phyloP scores from a whole-genome alignment of 2,888 invertebrate species.

The Aricia artaxerxes region DNA sequence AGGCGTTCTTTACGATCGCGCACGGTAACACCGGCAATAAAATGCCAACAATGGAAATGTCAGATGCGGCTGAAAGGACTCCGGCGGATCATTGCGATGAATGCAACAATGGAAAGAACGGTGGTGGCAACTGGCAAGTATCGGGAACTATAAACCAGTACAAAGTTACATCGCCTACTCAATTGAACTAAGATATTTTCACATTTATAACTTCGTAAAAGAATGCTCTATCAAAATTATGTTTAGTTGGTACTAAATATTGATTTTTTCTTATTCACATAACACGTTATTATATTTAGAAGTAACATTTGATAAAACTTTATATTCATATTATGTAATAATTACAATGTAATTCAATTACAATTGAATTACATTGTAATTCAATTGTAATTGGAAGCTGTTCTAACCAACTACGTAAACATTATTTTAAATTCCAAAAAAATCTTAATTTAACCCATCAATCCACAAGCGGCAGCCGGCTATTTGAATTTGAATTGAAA shows the following conservation, averaged over 20 bases:
- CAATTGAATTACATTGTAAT: too few relatives aligned
- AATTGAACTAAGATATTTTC: conserved; percentile 29
- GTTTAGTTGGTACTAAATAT: not conserved
- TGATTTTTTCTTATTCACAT: not conserved
- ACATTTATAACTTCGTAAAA: conserved; percentile 40
- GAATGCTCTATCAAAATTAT: conserved; percentile 10
- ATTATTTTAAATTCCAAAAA: too few relatives aligned
- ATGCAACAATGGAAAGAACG: conserved; percentile 76
- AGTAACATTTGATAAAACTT: too few relatives aligned
- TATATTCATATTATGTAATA: too few relatives aligned
- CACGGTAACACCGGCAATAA: conserved; percentile 79
- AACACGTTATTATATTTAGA: not conserved
- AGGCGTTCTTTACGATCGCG: conserved; percentile 73
- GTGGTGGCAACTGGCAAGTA: conserved; percentile 78
- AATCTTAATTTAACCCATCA: too few relatives aligned
- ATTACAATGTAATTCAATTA: too few relatives aligned
- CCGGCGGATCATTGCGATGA: conserved; percentile 73
- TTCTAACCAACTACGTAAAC: too few relatives aligned
- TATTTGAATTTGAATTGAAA: too few relatives aligned
- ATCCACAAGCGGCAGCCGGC: too few relatives aligned
- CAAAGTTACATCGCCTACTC: conserved; percentile 53
- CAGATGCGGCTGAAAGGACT: conserved; percentile 75
- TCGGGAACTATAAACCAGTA: conserved; percentile 62
- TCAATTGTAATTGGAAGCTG: too few relatives aligned
- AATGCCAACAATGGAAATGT: conserved; percentile 78